Evolutionary conservation across 2,113 vertebrate genomes (phyloP).

Genomic region (Gadus chalcogrammus): DNA sequence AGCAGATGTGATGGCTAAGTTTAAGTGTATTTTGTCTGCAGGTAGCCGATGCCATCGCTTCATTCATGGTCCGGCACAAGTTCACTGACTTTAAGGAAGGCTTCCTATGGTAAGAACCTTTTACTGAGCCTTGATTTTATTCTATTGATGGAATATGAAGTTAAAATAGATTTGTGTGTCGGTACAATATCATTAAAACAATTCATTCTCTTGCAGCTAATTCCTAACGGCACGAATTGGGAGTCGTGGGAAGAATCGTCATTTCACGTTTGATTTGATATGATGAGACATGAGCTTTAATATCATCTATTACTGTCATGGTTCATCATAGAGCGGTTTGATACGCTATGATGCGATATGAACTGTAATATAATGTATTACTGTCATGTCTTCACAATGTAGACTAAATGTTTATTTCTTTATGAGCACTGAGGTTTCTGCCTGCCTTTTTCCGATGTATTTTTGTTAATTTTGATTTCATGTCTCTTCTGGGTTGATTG

Average conservation of each 20-base stretch:
- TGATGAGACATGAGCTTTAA: constrained; percentile 24
- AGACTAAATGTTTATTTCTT: constrained; percentile 48
- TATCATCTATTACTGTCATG: constrained; percentile 34
- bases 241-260: background rate
- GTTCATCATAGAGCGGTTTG: background rate
- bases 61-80: constrained; percentile 95
- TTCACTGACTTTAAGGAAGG: constrained; percentile 94
- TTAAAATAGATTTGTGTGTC: background rate
- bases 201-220: constrained; percentile 55
- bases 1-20: too few species aligned
- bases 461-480: constrained; percentile 40
- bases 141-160: background rate
- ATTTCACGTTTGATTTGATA: constrained; percentile 47
- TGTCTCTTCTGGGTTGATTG: constrained; percentile 52
- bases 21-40: too few species aligned
- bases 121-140: background rate
- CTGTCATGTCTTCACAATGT: constrained; percentile 41
- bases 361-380: constrained; percentile 22
- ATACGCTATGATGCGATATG: constrained; percentile 19
- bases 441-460: constrained; percentile 20
- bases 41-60: constrained; percentile 76
- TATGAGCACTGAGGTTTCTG: constrained; percentile 36
- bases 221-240: background rate
- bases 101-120: constrained; percentile 86
- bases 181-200: background rate